Base-by-base conservation (phyloP, 2,888 invertebrate genomes). In the Chrysina gloriosa region DNA sequence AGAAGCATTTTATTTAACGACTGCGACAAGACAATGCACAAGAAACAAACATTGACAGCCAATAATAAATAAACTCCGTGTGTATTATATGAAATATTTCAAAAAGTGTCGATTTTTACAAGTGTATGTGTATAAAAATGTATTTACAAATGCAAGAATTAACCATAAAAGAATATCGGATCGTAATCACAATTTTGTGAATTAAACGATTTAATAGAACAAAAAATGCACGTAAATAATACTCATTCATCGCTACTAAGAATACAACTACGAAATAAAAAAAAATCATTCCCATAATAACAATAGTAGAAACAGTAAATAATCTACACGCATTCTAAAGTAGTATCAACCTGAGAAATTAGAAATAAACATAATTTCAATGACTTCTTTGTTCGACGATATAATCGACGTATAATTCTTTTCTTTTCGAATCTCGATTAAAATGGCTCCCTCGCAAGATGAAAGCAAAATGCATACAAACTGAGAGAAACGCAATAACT, bases 361-460 rank as follows among this genome's bases (percentile, higher is more conserved):
- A 50, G 67, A 65, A 58, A 64, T 69, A 66, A 70, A 71, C 42
- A 54, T 31, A 63, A 63, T 42, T 42, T 58, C 42, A 16, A 61
- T 61, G 58, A 61, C 14, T 42, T 42, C 14, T 23, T 61, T 29
- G 42, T 11, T 61, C 16, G 42, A 61, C 29, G 25, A 58, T 14
- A 56, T 7, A 48, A 29, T n/a, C 9, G 21, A 45, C 3, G 45
- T 45, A 16, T 1, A 9, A 2, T n/a, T 31, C 7, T 14, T 39
- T 54, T 54, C 2, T 54, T 39, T 50, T 27, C 16, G 50, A 36
- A 58, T 61, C 16, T 42, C 58, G 42, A 61, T 6, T 36, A 36
- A 61, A 61, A 42, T 29, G 65, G 71, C 75, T 76, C 76, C 76
- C 72, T 76, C 67, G 76, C 76, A 76, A 76, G 71, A 76, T 76